These are phyloP conservation scores for Anser cygnoides DNA, from an alignment of 2,113 vertebrate species.

Conservation along the genomic window DNA sequence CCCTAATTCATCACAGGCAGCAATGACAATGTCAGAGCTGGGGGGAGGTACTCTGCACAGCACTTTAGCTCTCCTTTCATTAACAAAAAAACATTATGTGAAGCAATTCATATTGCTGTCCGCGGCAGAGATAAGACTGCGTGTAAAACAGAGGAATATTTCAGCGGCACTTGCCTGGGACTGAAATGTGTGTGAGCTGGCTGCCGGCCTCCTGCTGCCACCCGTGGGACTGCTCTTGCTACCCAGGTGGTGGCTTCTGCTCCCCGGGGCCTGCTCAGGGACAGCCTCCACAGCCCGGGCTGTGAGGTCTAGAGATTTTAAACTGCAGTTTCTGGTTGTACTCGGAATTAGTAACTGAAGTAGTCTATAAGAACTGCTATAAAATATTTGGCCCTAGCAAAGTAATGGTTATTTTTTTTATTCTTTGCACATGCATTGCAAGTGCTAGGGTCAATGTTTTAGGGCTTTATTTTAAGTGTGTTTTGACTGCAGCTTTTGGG, in stretches of 20 bases:
- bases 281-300: background rate
- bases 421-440: background rate
- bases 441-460: background rate
- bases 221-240: background rate
- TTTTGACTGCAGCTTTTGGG: background rate
- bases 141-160: background rate
- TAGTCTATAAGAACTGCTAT: background rate
- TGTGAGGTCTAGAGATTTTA: background rate
- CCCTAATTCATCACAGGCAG: constrained; percentile 80
- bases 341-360: background rate
- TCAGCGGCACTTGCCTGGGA: fast-evolving
- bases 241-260: background rate
- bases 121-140: background rate
- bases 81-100: background rate
- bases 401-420: background rate
- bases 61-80: constrained; percentile 15
- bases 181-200: fast-evolving
- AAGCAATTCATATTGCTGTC: background rate
- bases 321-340: background rate
- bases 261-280: background rate
- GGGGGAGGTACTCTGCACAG: background rate
- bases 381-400: background rate
- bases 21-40: constrained; percentile 59
- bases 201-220: background rate
- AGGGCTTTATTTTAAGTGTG: background rate